phyloP scores from a whole-genome alignment of 2,888 invertebrate species.

The Apotomis betuletana region DNA sequence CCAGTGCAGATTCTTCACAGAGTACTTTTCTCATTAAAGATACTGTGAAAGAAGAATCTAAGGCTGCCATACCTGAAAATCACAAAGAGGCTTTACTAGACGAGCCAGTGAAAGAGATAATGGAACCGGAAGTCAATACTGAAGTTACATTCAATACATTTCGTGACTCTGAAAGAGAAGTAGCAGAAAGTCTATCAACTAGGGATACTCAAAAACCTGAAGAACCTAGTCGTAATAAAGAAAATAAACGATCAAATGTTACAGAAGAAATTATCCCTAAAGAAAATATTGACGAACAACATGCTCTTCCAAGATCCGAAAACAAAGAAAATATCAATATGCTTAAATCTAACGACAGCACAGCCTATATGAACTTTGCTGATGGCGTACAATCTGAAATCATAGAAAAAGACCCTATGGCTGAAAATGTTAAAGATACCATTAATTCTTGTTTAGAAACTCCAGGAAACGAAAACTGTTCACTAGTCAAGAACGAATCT shows the following conservation, averaged over 20 bases:
- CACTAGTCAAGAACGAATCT: conserved; percentile 64
- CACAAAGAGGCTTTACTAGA: not conserved
- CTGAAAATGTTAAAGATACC: conserved; percentile 52
- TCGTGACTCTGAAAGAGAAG: conserved; percentile 2
- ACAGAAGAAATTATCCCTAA: not conserved
- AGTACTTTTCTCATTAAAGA: conserved; percentile 35
- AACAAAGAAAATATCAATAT: conserved; percentile 44
- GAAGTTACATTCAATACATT: conserved; percentile 5
- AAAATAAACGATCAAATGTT: not conserved
- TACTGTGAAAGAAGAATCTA: conserved; percentile 27
- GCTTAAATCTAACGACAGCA: conserved; percentile 56
- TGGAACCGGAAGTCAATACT: not conserved
- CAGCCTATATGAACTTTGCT: conserved; percentile 74
- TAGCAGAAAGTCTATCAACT: not conserved
- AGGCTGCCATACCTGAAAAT: not conserved
- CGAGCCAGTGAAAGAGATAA: not conserved
- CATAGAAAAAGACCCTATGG: conserved; percentile 53
- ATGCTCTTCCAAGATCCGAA: conserved; percentile 53
- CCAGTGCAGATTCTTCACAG: conserved; percentile 38
- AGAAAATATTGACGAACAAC: conserved; percentile 30
- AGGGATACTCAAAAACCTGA: not conserved
- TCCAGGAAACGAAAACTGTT: conserved; percentile 48
- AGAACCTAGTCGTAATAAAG: not conserved
- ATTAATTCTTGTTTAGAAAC: conserved; percentile 55
- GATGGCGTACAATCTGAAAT: conserved; percentile 62